Evolutionary conservation across 2,888 invertebrate species (phyloP).

Genomic region (Nymphalis polychloros): DNA sequence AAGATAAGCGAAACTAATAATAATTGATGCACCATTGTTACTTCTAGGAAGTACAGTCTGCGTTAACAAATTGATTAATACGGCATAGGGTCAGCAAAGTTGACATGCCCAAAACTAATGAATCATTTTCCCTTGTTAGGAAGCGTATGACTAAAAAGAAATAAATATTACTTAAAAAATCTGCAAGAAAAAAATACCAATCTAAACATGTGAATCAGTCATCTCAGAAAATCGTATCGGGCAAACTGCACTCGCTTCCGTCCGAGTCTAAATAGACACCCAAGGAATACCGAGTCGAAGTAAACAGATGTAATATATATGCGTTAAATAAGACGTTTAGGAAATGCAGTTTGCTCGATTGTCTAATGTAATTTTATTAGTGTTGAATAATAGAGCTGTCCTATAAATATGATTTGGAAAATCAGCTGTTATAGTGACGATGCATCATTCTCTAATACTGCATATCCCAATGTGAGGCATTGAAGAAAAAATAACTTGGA

Average conservation of each 20-base stretch:
- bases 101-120: constrained; percentile 80
- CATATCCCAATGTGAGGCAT: constrained; percentile 80
- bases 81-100: constrained; percentile 74
- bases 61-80: constrained; percentile 60
- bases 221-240: constrained; percentile 70
- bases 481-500: constrained; percentile 77
- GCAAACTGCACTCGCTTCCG: constrained; percentile 57
- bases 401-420: constrained; percentile 76
- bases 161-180: constrained; percentile 66
- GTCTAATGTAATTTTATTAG: constrained; percentile 65
- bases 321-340: constrained; percentile 16
- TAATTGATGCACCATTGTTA: constrained; percentile 75
- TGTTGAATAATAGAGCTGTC: constrained; percentile 82
- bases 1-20: constrained; percentile 71
- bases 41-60: constrained; percentile 65
- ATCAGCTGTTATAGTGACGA: constrained; percentile 81
- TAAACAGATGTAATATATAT: not conserved
- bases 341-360: constrained; percentile 73
- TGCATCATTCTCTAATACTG: constrained; percentile 82
- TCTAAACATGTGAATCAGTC: constrained; percentile 63
- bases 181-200: constrained; percentile 64
- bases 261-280: not conserved
- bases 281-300: too few relatives aligned
- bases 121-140: constrained; percentile 79
- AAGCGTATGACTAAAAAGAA: constrained; percentile 75